Evolutionary conservation across 1,140 invertebrate genomes (phyloP).

Genomic region (Hycleus cichorii): DNA sequence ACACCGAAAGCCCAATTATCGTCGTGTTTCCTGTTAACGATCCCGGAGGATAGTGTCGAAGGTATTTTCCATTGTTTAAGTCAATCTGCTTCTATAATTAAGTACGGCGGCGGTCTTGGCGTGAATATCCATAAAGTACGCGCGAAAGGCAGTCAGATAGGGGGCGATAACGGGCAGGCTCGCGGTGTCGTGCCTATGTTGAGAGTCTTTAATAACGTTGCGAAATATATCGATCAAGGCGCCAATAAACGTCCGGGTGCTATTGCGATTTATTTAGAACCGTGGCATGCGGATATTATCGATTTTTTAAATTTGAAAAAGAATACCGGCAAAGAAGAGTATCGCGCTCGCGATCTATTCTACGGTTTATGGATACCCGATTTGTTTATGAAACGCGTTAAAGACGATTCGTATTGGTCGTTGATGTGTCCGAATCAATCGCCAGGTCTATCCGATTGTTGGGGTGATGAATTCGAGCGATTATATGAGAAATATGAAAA

Average conservation of each 20-base stretch:
- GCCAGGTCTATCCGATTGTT: conserved; percentile 83
- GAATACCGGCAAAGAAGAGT: conserved; percentile 66
- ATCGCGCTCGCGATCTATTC: conserved; percentile 92
- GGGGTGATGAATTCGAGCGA: conserved; percentile 91
- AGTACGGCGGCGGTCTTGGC: conserved; percentile 96
- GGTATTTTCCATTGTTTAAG: conserved; percentile 96
- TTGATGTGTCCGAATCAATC: conserved; percentile 95
- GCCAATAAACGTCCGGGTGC: conserved; percentile 98
- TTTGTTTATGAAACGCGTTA: conserved; percentile 96
- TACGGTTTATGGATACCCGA: conserved; percentile 98
- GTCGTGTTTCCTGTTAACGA: conserved; percentile 92
- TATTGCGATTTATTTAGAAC: conserved; percentile 98
- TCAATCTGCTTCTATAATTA: conserved; percentile 93
- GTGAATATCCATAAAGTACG: conserved; percentile 95
- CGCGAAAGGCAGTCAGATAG: conserved; percentile 84
- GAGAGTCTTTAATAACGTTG: conserved; percentile 92
- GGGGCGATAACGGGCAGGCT: conserved; percentile 90
- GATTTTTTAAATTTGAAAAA: conserved; percentile 52
- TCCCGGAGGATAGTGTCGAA: conserved; percentile 95
- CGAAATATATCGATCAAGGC: conserved; percentile 96
- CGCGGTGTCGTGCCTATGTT: conserved; percentile 98
- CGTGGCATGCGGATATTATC: conserved; percentile 98
- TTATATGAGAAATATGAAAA: conserved; percentile 86
- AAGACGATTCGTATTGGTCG: conserved; percentile 81
- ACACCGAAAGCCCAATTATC: conserved; percentile 89